Evolutionary conservation across 2,113 vertebrate species (phyloP), one percentile per base, ranked within the genome.

Genomic region (Cebidichthys violaceus): DNA sequence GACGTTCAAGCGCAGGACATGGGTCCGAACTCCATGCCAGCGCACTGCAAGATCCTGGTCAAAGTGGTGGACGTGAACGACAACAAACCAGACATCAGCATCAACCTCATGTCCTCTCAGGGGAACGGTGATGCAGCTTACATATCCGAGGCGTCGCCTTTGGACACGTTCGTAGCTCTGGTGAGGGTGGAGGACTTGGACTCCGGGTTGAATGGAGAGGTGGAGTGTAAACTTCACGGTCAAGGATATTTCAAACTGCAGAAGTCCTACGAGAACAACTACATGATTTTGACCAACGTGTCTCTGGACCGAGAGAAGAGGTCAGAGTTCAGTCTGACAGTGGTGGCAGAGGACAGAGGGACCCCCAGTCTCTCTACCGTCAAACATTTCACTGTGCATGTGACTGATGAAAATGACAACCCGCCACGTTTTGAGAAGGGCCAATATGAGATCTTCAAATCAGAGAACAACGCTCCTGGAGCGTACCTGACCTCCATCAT

Each of bases 381-480:
- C 31, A 99, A 98, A 90, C 97, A 99, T 81, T 98, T 99, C 84
- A 98, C 96, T 9, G 97, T 99, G 59, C 97, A 97, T 47, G 90
- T 99, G 31, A 95, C 95, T 59, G 98, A 99, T 89, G 96, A 99
- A 81, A 99, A 99, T 68, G 98, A 99, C 96, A 99, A 99, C 79
- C 94, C 97, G 4, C 98, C 98, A 10, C 96, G 87, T 54, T 99
- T 99, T 89, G 97, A 98, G 88, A 98, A 97, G 88, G 96, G 94
- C 37, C 94, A 94, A 35, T 99, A 99, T 0, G 97, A 99, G 90
- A 95, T 99, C 75, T 98, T 96, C 41, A 97, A 98, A 83, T 95
- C 96, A 0, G 98, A 99, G 89, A 99, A 99, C 92, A 99, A 99
- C 79, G 96, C 97, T 0, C 98, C 97, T 0, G 98, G 98, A 59